Evolutionary conservation across 1,140 invertebrate species (phyloP).

Genomic region (Periplaneta americana): DNA sequence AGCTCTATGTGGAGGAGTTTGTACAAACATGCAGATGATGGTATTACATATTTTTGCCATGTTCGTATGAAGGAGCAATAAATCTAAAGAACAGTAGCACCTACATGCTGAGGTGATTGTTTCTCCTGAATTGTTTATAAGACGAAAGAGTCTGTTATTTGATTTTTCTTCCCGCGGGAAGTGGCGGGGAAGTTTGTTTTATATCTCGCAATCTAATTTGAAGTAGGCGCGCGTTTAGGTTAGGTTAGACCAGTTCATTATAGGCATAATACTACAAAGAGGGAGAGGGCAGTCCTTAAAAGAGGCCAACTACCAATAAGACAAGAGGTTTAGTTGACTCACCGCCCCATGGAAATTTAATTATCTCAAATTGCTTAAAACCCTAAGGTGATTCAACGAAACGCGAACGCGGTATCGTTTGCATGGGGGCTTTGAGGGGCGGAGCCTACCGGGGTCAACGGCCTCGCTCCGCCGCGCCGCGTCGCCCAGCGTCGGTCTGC

Average conservation of each 20-base stretch:
- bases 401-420: too few species aligned
- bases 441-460: background rate
- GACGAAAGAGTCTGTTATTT: background rate
- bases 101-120: background rate
- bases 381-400: background rate
- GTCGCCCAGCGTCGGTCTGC: background rate
- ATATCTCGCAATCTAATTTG: background rate
- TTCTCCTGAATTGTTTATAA: background rate
- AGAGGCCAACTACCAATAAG: background rate
- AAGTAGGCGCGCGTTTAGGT: background rate
- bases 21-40: too few species aligned
- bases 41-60: too few species aligned
- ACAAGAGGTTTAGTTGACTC: background rate
- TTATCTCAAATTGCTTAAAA: background rate
- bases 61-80: too few species aligned
- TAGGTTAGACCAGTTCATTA: background rate
- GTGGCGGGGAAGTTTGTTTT: background rate
- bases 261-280: background rate
- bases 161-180: background rate
- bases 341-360: background rate
- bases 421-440: background rate
- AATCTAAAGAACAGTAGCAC: background rate
- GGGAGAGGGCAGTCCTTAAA: background rate
- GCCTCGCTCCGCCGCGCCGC: background rate
- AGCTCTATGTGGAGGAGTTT: too few species aligned